Percentiles rank a stretch among this genome's conserved stretches.
Conservation (phyloP, 2,888 invertebrate species). For the Pterostichus niger region DNA sequence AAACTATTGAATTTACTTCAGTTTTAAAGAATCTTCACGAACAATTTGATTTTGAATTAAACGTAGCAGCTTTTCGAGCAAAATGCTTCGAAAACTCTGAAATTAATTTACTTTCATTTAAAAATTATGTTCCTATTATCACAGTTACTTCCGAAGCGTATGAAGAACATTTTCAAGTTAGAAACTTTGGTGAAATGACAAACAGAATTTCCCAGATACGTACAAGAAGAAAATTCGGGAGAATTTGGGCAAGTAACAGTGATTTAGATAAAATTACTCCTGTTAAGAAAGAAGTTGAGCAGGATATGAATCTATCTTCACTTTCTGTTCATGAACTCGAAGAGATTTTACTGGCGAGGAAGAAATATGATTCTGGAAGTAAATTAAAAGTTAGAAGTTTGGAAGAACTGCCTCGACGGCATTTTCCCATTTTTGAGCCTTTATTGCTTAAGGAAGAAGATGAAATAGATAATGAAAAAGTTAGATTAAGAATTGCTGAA, state of each 20-base stretch:
- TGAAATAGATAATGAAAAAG: constrained; percentile 72
- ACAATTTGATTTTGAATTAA: constrained; percentile 51
- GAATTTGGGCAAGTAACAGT: constrained; percentile 67
- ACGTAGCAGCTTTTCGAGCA: constrained; percentile 62
- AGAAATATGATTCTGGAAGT: constrained; percentile 47
- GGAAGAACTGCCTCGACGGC: constrained; percentile 70
- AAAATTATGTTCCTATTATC: constrained; percentile 68
- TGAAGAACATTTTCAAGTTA: constrained; percentile 67
- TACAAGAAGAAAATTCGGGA: constrained; percentile 44
- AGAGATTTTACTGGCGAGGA: constrained; percentile 64
- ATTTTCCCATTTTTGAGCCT: constrained; percentile 77
- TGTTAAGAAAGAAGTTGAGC: constrained; percentile 70
- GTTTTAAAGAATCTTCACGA: constrained; percentile 29
- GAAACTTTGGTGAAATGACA: constrained; percentile 61
- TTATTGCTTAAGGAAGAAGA: constrained; percentile 78
- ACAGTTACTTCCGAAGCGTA: constrained; percentile 66
- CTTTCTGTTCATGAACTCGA: constrained; percentile 64
- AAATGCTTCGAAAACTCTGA: constrained; percentile 67
- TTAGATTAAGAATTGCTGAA: constrained; percentile 74
- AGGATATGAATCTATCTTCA: constrained; percentile 53
- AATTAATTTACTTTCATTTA: constrained; percentile 66
- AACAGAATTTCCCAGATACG: constrained; percentile 55
- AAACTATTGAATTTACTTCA: constrained; percentile 54
- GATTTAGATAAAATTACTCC: constrained; percentile 75
- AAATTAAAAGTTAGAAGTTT: constrained; percentile 59